These are phyloP conservation scores for Bombus turneri DNA, from an alignment of 1,140 invertebrate species.

Conservation along the genomic window DNA sequence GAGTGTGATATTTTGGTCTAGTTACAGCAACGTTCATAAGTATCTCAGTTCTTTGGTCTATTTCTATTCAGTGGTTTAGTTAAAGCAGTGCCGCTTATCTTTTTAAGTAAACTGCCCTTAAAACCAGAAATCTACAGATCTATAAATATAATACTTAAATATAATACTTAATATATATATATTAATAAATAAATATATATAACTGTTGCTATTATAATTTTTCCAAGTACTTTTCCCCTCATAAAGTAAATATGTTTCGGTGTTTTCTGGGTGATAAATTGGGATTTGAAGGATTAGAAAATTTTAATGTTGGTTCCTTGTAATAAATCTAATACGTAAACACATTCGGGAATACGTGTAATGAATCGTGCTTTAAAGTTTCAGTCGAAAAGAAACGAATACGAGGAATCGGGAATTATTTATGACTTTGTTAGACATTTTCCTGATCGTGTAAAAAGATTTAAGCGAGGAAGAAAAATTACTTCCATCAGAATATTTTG, in stretches of 20 bases:
- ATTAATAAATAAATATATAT: background rate
- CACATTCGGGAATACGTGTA: constrained; percentile 12
- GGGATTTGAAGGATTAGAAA: background rate
- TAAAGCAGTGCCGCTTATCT: too few relatives aligned
- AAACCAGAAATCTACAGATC: too few relatives aligned
- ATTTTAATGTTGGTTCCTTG: background rate
- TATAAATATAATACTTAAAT: too few relatives aligned
- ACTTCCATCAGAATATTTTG: background rate
- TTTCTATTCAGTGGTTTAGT: too few relatives aligned
- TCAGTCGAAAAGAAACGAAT: background rate
- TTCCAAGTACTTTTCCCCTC: too few relatives aligned
- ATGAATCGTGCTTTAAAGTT: constrained; percentile 27
- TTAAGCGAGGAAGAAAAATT: background rate
- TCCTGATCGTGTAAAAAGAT: background rate
- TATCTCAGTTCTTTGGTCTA: too few relatives aligned
- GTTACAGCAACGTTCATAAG: too few relatives aligned
- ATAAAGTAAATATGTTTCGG: background rate
- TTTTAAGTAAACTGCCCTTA: too few relatives aligned
- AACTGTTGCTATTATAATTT: background rate
- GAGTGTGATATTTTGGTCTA: background rate
- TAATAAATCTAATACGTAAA: constrained; percentile 22
- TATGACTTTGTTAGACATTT: background rate
- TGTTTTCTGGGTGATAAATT: background rate
- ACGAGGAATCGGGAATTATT: constrained; percentile 5
- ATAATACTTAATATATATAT: too few relatives aligned